phyloP scores from a whole-genome alignment of 2,113 vertebrate genomes.

The Butorides virescens region DNA sequence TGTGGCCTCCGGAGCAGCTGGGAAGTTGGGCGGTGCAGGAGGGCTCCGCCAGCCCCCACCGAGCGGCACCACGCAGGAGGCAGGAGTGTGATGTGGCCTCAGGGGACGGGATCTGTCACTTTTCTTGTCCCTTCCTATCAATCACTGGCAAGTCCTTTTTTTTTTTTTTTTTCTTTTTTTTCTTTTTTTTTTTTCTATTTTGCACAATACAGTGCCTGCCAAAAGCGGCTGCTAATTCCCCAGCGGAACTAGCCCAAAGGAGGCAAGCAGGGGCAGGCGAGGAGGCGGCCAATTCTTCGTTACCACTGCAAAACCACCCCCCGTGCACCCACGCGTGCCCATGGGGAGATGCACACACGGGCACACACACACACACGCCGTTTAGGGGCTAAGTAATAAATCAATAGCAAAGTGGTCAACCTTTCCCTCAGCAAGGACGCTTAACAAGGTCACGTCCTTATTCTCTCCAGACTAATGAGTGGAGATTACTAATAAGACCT shows the following conservation, averaged over 20 bases:
- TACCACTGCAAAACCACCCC: neutral
- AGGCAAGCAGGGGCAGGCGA: neutral
- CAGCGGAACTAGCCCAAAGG: neutral
- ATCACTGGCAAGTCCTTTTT: neutral
- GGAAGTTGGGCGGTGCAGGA: neutral
- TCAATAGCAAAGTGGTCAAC: neutral
- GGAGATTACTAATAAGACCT: constrained; percentile 39
- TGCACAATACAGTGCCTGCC: fast-evolving
- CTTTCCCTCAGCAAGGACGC: neutral
- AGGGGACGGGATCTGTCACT: neutral
- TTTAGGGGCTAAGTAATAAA: neutral
- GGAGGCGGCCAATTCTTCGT: neutral
- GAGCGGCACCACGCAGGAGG: neutral
- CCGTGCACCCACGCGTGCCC: neutral
- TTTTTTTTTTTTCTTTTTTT: neutral
- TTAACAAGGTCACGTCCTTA: constrained; percentile 46
- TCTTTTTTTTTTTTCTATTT: too few relatives aligned
- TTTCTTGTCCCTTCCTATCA: neutral
- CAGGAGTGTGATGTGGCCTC: neutral
- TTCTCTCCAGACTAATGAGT: constrained; percentile 43
- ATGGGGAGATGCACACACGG: neutral
- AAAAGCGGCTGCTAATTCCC: neutral
- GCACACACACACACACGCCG: fast-evolving
- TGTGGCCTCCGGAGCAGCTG: neutral
- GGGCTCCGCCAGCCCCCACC: neutral